phyloP scores from a whole-genome alignment of 2,113 vertebrate genomes.

The Buteo buteo region DNA sequence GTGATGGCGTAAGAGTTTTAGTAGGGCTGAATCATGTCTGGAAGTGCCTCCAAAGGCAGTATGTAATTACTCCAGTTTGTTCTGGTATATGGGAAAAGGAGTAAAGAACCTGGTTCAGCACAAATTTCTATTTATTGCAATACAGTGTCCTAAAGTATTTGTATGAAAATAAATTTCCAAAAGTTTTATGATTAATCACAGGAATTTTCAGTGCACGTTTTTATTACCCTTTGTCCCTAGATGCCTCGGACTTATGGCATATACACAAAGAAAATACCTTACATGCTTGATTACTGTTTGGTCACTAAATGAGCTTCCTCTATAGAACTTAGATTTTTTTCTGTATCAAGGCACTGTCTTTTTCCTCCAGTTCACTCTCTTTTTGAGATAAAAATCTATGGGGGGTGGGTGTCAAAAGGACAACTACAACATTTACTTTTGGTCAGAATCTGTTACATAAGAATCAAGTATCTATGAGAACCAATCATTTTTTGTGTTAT shows the following conservation, averaged over 20 bases:
- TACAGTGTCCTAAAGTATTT: constrained; percentile 11
- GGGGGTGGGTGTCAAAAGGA: neutral
- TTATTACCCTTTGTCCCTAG: neutral
- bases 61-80: neutral
- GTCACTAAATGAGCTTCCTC: neutral
- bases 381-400: neutral
- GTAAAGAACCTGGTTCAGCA: neutral
- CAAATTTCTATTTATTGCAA: neutral
- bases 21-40: neutral
- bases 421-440: neutral
- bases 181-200: constrained; percentile 38
- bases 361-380: neutral
- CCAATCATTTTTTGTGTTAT: neutral
- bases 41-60: neutral
- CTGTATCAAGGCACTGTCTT: neutral
- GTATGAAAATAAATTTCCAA: constrained; percentile 43
- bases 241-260: neutral
- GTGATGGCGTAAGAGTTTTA: neutral
- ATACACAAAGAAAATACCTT: neutral
- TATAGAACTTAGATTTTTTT: neutral
- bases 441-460: neutral
- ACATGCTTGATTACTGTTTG: neutral
- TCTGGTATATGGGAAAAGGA: neutral
- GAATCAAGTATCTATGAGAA: neutral
- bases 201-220: neutral